Evolutionary conservation across 2,888 invertebrate genomes (phyloP).

Genomic region (Drosophila anceps): DNA sequence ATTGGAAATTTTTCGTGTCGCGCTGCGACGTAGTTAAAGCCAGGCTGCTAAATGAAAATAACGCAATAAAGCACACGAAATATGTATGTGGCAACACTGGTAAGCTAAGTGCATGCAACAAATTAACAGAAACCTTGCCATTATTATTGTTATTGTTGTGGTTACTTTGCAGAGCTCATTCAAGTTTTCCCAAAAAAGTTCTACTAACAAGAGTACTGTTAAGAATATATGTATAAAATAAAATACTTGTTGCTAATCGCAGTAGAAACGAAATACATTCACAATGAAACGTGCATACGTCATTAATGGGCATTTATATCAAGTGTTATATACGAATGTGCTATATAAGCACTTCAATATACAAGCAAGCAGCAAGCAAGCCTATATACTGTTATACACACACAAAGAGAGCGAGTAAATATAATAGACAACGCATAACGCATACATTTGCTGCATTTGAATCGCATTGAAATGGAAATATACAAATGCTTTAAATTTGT

Average conservation of each 20-base stretch:
- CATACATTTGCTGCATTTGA: constrained; percentile 33
- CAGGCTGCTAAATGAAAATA: constrained; percentile 26
- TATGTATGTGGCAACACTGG: constrained; percentile 48
- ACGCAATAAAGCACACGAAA: constrained; percentile 55
- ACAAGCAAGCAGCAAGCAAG: constrained; percentile 20
- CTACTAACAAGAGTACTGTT: constrained; percentile 3
- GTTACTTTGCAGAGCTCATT: constrained; percentile 28
- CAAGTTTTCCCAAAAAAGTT: constrained; percentile 19
- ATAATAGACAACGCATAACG: constrained; percentile 9
- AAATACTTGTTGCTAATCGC: constrained; percentile 47
- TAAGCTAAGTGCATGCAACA: constrained; percentile 57
- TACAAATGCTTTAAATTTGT: constrained; percentile 5
- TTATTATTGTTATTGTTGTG: constrained; percentile 53
- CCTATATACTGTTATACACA: constrained; percentile 63
- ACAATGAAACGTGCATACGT: constrained; percentile 9
- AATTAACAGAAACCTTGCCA: constrained; percentile 59
- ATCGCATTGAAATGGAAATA: constrained; percentile 20
- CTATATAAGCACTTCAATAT: constrained; percentile 20
- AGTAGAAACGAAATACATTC: constrained; percentile 21
- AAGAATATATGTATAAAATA: constrained; percentile 1
- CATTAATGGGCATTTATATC: constrained; percentile 48
- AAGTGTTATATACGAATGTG: constrained; percentile 46
- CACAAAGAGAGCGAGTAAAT: constrained; percentile 37
- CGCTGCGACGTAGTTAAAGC: constrained; percentile 47
- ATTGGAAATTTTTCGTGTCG: constrained; percentile 43